Percentiles rank a stretch among this genome's conserved stretches.
Conservation (phyloP, 2,113 vertebrate species). For the Pseudorectes ferrugineus region DNA sequence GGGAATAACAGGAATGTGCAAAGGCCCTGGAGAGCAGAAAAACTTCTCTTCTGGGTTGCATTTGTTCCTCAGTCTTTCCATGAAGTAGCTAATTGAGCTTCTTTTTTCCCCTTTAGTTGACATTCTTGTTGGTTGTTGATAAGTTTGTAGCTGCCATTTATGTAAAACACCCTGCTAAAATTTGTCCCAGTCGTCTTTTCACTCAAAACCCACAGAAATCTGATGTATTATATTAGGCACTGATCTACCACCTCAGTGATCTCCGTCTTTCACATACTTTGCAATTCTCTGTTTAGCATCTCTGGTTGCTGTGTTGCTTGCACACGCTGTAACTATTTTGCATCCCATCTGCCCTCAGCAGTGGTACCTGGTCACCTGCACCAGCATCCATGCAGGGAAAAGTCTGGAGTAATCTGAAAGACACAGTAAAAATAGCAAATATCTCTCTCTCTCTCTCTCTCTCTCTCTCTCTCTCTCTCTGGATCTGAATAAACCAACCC, state of each 20-base stretch:
- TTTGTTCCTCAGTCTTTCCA: neutral
- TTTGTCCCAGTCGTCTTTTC: neutral
- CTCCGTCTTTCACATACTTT: neutral
- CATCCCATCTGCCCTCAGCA: neutral
- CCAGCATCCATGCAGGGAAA: neutral
- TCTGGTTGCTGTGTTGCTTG: neutral
- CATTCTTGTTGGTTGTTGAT: neutral
- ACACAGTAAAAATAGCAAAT: neutral
- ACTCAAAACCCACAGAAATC: neutral
- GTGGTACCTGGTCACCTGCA: neutral
- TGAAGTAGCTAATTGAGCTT: neutral
- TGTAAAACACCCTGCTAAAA: neutral
- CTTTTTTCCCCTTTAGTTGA: neutral
- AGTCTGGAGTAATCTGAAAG: neutral
- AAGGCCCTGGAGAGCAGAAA: neutral
- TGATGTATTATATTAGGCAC: neutral
- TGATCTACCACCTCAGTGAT: neutral
- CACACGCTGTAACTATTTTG: neutral
- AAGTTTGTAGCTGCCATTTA: neutral
- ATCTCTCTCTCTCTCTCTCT: neutral
- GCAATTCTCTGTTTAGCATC: neutral
- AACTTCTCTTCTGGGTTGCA: neutral
- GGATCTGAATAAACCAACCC: neutral
- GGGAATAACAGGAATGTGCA: neutral
- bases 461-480: neutral